Base-by-base conservation (phyloP, 2,888 invertebrate species). In the Melipona bicolor region DNA sequence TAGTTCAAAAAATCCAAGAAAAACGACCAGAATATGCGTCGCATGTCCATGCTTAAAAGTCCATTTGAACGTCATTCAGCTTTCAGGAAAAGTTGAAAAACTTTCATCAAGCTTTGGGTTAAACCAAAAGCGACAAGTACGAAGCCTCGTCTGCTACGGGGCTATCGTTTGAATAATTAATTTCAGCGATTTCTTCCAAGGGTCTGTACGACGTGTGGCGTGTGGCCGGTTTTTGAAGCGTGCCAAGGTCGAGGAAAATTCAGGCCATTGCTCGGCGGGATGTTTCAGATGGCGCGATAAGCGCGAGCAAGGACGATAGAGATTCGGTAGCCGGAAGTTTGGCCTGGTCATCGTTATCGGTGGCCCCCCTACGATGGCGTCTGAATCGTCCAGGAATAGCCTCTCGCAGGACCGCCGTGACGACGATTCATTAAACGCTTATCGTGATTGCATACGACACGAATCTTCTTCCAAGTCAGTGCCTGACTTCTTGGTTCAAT, bases 211-310 rank as follows among this genome's bases (percentile, higher is more conserved):
- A 27, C 32, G 61, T 52, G 62, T 50, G 32, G 64, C 49, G 61
- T 70, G 77, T 17, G 65, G 65, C 50, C 36, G 43, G 27, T 70
- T 78, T 76, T 72, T 69, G 73, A 77, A 82, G 80, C 69, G 76
- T 89, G 87, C 79, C 88, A 88, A 88, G 88, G 88, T 87, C 83
- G 77, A 70, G 71, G 75, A 79, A 77, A 77, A 89, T 85, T 68
- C 61, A 74, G 83, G 87, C 71, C 86, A 43, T 77, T 87, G 83
- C 83, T 81, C 83, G 79, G 68, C 56, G 49, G 81, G 74, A 87
- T 61, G 74, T 72, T 79, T 82, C 71, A 75, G 86, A 86, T 86
- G 50, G 15, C 65, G 32, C 69, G 86, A 86, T 86, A 86, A 54
- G 43, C 65, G 43, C 27, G 0, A 27, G 27, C 9, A 36, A 9